Conservation (phyloP, 2,797 vertebrate genomes). For the Chromobotia macracanthus region DNA sequence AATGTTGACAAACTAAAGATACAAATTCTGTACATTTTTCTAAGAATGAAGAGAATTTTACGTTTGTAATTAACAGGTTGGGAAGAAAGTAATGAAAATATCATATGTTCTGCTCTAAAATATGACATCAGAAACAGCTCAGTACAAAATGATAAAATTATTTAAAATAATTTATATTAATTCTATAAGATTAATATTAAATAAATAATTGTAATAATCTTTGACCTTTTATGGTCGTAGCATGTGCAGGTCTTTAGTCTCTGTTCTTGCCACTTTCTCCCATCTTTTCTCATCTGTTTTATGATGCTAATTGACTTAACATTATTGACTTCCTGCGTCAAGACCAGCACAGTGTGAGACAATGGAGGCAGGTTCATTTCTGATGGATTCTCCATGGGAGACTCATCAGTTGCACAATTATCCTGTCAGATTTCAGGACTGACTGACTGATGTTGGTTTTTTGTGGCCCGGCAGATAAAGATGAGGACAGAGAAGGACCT, state of each 20-base stretch:
- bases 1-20: too few relatives aligned
- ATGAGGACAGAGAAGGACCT: constrained; percentile 53
- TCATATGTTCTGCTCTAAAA: too few relatives aligned
- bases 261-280: constrained; percentile 36
- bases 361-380: constrained; percentile 51
- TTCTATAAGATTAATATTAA: too few relatives aligned
- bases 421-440: constrained; percentile 64
- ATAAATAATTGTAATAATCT: too few relatives aligned
- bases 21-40: too few relatives aligned
- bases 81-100: too few relatives aligned
- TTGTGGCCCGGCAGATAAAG: constrained; percentile 51
- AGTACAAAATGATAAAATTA: too few relatives aligned
- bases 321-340: constrained; percentile 60
- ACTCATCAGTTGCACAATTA: constrained; percentile 60
- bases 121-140: too few relatives aligned
- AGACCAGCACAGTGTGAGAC: constrained; percentile 44
- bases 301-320: constrained; percentile 68
- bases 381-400: constrained; percentile 59
- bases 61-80: too few relatives aligned
- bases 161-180: too few relatives aligned
- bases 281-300: constrained; percentile 49
- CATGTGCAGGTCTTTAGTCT: constrained; percentile 23
- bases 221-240: constrained; percentile 15
- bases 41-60: too few relatives aligned
- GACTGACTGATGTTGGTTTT: constrained; percentile 55